A percentile compares a stretch with the other conserved stretches of the same genome.
Evolutionary conservation across 1,140 invertebrate genomes (phyloP).

Genomic region (Pollicipes pollicipes): DNA sequence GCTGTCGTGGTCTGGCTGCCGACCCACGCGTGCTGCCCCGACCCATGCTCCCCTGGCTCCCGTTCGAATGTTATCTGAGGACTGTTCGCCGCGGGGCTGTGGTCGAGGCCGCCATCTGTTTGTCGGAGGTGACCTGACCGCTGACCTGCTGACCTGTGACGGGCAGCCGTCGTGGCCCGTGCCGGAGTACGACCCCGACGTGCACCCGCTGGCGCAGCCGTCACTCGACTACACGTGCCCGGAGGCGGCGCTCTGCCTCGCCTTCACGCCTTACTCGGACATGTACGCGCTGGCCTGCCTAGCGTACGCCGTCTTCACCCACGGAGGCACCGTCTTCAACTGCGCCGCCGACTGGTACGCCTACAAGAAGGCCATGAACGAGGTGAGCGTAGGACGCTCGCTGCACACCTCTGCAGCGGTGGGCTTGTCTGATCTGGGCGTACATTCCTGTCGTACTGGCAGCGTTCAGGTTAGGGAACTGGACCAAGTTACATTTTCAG

Average conservation of each 20-base stretch:
- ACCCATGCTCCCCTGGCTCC: no score
- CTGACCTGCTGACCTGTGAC: no score
- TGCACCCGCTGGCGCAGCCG: conserved; percentile 55
- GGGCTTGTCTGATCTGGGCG: no score
- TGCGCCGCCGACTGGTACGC: conserved; percentile 29
- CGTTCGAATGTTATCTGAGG: no score
- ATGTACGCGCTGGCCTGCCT: conserved; percentile 76
- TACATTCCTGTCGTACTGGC: no score
- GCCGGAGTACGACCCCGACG: conserved; percentile 52
- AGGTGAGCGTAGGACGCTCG: conserved; percentile 25
- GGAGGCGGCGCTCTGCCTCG: conserved; percentile 49
- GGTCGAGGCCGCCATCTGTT: no score
- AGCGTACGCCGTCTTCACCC: conserved; percentile 54
- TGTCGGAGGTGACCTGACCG: no score
- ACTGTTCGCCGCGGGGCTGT: no score
- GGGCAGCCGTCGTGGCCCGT: conserved; percentile 50
- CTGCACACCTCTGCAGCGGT: background rate
- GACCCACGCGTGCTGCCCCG: no score
- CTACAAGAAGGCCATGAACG: conserved; percentile 34
- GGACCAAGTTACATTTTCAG: no score
- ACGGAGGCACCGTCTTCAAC: conserved; percentile 42
- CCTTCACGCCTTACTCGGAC: conserved; percentile 59
- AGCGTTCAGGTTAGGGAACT: no score
- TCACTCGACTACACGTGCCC: conserved; percentile 70
- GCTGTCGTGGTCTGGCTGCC: no score